Evolutionary conservation across 2,888 invertebrate species (phyloP), one percentile per base, ranked within the genome.

Genomic region (Nymphalis c-album): DNA sequence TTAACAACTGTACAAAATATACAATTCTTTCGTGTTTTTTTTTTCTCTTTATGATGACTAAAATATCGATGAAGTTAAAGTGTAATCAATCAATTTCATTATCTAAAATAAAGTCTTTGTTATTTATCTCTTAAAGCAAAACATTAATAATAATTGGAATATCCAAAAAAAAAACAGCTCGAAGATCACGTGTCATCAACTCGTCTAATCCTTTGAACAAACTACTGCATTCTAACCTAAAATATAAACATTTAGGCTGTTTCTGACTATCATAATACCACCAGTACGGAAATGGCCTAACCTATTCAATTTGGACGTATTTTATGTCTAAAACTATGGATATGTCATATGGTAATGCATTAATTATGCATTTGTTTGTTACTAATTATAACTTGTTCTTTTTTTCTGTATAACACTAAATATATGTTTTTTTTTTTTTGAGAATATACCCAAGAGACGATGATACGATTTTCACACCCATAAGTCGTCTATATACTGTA

Each of bases 1-100:
- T 70, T 72, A 73, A 66, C 64, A 70, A 75, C 79, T 82, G 78
- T 82, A 82, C 82, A 82, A 77, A 77, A 79, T 81, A 80, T 82
- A 82, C 81, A 81, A 72, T 71, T 70, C 40, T 40, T 40, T 40
- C 71, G 71, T 16, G 13, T 51, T 16, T 45, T 50, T 18, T 48
- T 46, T 35, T 45, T 50, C 16, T 48, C 35, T 46, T 62, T 40
- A 63, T 50, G 40, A 60, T 63, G 55, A 63, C 62, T 62, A 64
- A 31, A 58, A 26, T 73, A 75, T 67, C 59, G 46, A 46, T 40
- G 53, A 55, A 48, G 26, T 55, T 55, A 61, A 69, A 71, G 70
- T 72, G 71, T 73, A 74, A 71, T 50, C 62, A 58, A 71, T 73
- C n/a, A 22, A 22, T 22, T 66, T 73, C 74, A 70, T 67, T 72